Evolutionary conservation across 2,113 vertebrate species (phyloP).

Genomic region (Pandion haliaetus): DNA sequence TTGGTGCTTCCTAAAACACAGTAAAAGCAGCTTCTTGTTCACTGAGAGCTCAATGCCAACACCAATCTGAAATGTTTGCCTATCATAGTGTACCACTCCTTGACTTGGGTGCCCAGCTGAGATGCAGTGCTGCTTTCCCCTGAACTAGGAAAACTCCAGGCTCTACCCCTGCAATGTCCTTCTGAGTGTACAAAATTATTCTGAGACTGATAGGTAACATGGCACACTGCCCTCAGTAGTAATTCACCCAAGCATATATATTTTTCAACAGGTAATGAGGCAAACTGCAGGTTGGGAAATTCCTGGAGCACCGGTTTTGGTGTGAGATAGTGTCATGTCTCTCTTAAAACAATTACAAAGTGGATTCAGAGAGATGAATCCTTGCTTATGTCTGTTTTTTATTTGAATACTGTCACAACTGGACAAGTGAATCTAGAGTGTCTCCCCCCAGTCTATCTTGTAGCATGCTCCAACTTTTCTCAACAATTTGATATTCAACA

Average conservation of each 20-base stretch:
- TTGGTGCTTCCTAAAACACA: background rate
- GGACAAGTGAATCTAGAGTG: background rate
- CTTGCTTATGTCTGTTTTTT: background rate
- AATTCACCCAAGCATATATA: background rate
- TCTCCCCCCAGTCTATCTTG: background rate
- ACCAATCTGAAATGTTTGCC: background rate
- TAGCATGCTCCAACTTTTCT: background rate
- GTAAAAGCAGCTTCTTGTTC: background rate
- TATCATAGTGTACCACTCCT: too few species aligned
- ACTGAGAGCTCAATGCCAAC: background rate
- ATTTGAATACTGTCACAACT: background rate
- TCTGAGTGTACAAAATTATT: background rate
- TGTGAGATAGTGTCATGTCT: background rate
- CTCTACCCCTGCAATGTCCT: background rate
- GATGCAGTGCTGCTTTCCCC: background rate
- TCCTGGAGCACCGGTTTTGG: background rate
- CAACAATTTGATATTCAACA: background rate
- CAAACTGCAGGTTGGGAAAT: background rate
- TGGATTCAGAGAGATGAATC: background rate
- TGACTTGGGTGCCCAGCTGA: background rate
- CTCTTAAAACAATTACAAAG: background rate
- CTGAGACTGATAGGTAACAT: background rate
- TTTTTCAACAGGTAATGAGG: background rate
- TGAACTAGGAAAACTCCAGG: background rate
- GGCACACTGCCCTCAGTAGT: background rate